Percentiles rank a stretch among this genome's conserved stretches.
Evolutionary conservation across 2,888 invertebrate genomes (phyloP).

Genomic region (Tenthredo amoena): DNA sequence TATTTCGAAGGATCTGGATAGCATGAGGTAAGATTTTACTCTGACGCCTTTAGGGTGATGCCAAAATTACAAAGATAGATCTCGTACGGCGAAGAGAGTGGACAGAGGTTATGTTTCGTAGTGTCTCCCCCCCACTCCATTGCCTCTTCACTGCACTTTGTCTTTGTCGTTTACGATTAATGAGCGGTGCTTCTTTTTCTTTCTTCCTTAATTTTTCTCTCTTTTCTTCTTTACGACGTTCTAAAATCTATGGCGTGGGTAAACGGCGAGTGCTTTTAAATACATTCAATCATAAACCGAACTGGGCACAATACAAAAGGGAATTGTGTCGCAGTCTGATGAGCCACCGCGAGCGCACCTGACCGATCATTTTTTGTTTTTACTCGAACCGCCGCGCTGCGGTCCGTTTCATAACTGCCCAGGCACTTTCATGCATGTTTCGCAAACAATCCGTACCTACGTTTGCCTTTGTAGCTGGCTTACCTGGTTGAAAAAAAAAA

Average conservation of each 20-base stretch:
- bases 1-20: conserved; percentile 42
- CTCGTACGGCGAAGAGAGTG: conserved; percentile 6
- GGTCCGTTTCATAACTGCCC: conserved; percentile 62
- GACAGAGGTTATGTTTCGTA: conserved; percentile 69
- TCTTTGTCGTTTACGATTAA: conserved; percentile 32
- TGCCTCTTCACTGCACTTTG: conserved; percentile 36
- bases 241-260: not conserved
- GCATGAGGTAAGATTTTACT: conserved; percentile 63
- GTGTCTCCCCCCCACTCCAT: conserved; percentile 60
- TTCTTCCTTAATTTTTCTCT: conserved; percentile 52
- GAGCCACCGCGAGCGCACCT: conserved; percentile 42
- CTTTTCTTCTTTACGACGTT: not conserved
- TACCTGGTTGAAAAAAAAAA: not conserved
- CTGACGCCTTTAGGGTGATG: conserved; percentile 51
- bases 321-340: conserved; percentile 25
- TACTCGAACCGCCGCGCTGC: conserved; percentile 45
- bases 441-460: conserved; percentile 57
- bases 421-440: conserved; percentile 59
- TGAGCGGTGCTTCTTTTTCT: not conserved
- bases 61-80: conserved; percentile 34
- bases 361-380: conserved; percentile 52
- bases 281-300: not conserved
- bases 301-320: not conserved
- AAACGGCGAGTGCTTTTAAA: not conserved
- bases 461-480: conserved; percentile 60